These are phyloP conservation scores for Scarus forsteni DNA, from an alignment of 2,797 vertebrate genomes.

Conservation along the genomic window DNA sequence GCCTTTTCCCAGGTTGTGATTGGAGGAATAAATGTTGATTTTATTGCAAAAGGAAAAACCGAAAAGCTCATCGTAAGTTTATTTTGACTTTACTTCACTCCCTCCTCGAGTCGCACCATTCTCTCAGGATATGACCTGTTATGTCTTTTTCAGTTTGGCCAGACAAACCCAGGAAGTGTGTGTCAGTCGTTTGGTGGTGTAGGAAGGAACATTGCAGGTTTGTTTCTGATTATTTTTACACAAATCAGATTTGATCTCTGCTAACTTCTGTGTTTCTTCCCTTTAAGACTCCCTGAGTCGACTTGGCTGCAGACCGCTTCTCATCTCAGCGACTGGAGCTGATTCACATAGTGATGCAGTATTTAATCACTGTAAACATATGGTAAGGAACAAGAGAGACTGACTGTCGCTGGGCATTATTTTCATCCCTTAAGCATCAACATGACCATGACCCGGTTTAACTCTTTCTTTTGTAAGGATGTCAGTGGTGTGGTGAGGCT, in stretches of 20 bases:
- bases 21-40: conserved; percentile 92
- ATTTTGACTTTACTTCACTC: neutral
- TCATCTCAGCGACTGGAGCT: conserved; percentile 89
- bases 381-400: conserved; percentile 77
- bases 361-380: conserved; percentile 88
- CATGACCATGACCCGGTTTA: neutral
- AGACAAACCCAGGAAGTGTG: conserved; percentile 90
- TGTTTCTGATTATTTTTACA: conserved; percentile 12
- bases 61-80: conserved; percentile 83
- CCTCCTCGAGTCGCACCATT: neutral
- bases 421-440: neutral
- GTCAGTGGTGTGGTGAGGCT: conserved; percentile 84
- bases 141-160: conserved; percentile 84
- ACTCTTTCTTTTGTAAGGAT: conserved; percentile 78
- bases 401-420: neutral
- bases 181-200: conserved; percentile 91
- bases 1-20: conserved; percentile 87
- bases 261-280: conserved; percentile 10
- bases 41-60: conserved; percentile 88
- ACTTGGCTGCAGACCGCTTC: conserved; percentile 82
- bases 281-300: conserved; percentile 88
- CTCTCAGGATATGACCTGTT: neutral
- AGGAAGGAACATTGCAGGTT: conserved; percentile 92
- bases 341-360: conserved; percentile 87
- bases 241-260: neutral